Base-by-base conservation (phyloP, 2,888 invertebrate genomes). In the Thelaira solivaga region DNA sequence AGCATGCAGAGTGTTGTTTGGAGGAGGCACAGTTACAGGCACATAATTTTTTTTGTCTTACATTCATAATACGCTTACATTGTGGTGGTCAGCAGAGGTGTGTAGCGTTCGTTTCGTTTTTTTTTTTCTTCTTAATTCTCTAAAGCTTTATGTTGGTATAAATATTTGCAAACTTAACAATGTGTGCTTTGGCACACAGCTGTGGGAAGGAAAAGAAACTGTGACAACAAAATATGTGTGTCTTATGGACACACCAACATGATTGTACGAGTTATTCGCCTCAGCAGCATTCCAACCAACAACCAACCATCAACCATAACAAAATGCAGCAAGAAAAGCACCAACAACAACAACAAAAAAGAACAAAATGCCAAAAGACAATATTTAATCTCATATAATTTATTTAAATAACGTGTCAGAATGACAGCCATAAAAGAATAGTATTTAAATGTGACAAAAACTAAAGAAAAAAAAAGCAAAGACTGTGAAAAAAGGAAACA, bases 371-470 rank as follows among this genome's bases (percentile, higher is more conserved):
- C 11, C 36, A 74, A 69, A n/a, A 69, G 64, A 65, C 73, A 74
- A 53, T 39, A 69, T 74, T 78, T 78, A 78, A 78, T 78, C 74
- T 59, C 53, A 65, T 61, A 71, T 74, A 78, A 78, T 78, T 78
- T 78, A 78, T 78, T 78, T 74, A 69, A 74, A 74, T 74, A 78
- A 71, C 74, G 65, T 74, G 74, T 71, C 74, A 78, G 65, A 61
- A 59, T 78, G 64, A 65, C 47, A 57, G 36, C n/a, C 36, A 62
- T 55, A 64, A 57, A 72, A 57, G n/a, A 20, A 20, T 31, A 22
- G 59, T 36, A 47, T 73, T 73, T 65, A 73, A 59, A 73, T 73
- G 57, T 51, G 59, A 65, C 41, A 43, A 57, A 73, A 73, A 43
- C 22, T 24, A 18, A 11, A 51, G 0, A 57, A 18, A 11, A 51